Conservation (phyloP, 2,888 invertebrate genomes). For the Euplexia lucipara region DNA sequence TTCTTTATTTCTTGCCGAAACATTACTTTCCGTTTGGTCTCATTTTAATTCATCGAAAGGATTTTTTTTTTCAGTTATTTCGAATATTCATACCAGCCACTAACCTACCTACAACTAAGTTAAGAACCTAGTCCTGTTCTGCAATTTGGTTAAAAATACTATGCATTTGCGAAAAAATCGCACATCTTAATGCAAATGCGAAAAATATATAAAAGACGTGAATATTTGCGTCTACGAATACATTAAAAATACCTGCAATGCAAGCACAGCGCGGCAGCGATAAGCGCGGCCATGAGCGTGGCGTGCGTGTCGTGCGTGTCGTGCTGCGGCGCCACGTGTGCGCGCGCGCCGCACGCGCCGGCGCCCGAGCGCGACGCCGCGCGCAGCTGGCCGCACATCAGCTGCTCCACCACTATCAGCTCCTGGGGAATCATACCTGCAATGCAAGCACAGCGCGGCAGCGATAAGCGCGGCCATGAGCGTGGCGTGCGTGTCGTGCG, state of each 20-base stretch:
- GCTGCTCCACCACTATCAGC: slow-evolving; percentile 83
- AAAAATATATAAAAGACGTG: no score
- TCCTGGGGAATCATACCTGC: slow-evolving; percentile 71
- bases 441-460: slow-evolving; percentile 78
- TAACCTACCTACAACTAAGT: no score
- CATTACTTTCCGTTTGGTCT: no score
- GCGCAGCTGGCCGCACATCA: slow-evolving; percentile 73
- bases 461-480: slow-evolving; percentile 80
- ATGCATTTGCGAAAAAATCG: no score
- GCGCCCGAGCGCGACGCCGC: slow-evolving; percentile 34
- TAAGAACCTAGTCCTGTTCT: no score
- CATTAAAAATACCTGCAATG: slow-evolving; percentile 81
- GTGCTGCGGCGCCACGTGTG: slow-evolving; percentile 61
- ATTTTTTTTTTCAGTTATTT: no score
- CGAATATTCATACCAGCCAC: no score
- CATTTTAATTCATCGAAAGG: no score
- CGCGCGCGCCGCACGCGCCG: slow-evolving; percentile 61
- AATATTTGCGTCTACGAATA: no score
- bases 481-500: slow-evolving; percentile 68
- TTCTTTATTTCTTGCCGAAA: no score
- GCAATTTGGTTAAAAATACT: no score
- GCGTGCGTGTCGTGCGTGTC: slow-evolving; percentile 65
- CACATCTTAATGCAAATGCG: no score
- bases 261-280: slow-evolving; percentile 80
- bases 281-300: slow-evolving; percentile 78